Evolutionary conservation across 2,888 invertebrate genomes (phyloP), one percentile per base, ranked within the genome.

Genomic region (Eucera pruinosa): DNA sequence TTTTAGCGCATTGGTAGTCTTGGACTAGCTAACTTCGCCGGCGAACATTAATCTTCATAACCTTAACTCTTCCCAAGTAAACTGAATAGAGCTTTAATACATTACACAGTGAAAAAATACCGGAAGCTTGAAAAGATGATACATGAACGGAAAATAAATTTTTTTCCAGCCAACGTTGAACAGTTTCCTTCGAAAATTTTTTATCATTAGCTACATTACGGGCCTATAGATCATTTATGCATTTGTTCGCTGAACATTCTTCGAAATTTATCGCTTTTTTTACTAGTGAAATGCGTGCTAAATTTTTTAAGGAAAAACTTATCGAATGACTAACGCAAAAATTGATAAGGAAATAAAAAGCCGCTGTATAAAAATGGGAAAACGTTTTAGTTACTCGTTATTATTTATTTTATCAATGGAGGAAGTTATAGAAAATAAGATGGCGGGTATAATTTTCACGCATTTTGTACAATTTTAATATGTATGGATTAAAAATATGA

Each of bases 1-100:
- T 48, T 71, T 60, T 55, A 74, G 61, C 61, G 41, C 68, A 67
- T 64, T 66, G 66, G 60, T 60, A 72, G 74, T 61, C 58, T 68
- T 57, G 64, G 55, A 52, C 71, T 54, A 60, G 67, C 74, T 70
- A 83, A 70, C 78, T 75, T 78, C 54, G 47, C 73, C 48, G 57
- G 55, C 39, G 70, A n/a, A 13, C 85, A 86, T 85, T 85, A 85
- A 85, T 85, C 86, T 85, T 85, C 81, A 82, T 85, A 76, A 85
- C 67, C 60, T 83, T 81, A 68, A 72, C 72, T 85, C 78, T 82
- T 62, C 52, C 61, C 27, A 43, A 61, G 65, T 68, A 68, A 71
- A 82, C 67, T 78, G 74, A 55, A 78, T 72, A 64, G 72, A 36
- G 39, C 54, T 67, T 62, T 78, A 64, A 47, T 36, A 43, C 36